Conservation (phyloP, 1,140 invertebrate species). For the Ephestia elutella region DNA sequence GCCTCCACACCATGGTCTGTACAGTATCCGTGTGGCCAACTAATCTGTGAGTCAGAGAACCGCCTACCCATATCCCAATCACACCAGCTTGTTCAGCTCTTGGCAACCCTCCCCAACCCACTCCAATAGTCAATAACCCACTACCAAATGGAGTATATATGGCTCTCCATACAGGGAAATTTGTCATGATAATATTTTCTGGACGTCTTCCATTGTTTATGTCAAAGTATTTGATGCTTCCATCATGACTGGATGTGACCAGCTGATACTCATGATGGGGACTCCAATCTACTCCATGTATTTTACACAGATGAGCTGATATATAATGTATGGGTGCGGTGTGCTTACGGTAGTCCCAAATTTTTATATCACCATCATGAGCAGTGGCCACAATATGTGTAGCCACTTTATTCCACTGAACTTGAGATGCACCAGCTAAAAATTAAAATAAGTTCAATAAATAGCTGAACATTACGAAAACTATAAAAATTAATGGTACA, state of each 20-base stretch:
- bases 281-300: constrained; percentile 96
- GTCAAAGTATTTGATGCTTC: constrained; percentile 96
- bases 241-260: constrained; percentile 95
- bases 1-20: constrained; percentile 94
- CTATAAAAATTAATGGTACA: constrained; percentile 6
- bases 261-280: constrained; percentile 88
- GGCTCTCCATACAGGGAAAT: constrained; percentile 94
- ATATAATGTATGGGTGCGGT: constrained; percentile 93
- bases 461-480: not conserved
- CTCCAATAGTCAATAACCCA: constrained; percentile 89
- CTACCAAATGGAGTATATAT: constrained; percentile 95
- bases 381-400: constrained; percentile 91
- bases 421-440: constrained; percentile 92
- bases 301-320: constrained; percentile 93
- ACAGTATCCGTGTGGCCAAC: constrained; percentile 95
- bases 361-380: constrained; percentile 95
- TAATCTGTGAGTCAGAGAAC: constrained; percentile 76
- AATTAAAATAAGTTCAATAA: constrained; percentile 20
- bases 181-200: constrained; percentile 87
- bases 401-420: constrained; percentile 93
- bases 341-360: constrained; percentile 95
- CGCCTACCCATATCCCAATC: constrained; percentile 69
- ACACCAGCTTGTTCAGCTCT: constrained; percentile 70
- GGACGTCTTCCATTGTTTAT: constrained; percentile 87
- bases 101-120: constrained; percentile 69